Evolutionary conservation across 2,797 vertebrate genomes (phyloP), one percentile per base, ranked within the genome.

Genomic region (Buceros bicornis): DNA sequence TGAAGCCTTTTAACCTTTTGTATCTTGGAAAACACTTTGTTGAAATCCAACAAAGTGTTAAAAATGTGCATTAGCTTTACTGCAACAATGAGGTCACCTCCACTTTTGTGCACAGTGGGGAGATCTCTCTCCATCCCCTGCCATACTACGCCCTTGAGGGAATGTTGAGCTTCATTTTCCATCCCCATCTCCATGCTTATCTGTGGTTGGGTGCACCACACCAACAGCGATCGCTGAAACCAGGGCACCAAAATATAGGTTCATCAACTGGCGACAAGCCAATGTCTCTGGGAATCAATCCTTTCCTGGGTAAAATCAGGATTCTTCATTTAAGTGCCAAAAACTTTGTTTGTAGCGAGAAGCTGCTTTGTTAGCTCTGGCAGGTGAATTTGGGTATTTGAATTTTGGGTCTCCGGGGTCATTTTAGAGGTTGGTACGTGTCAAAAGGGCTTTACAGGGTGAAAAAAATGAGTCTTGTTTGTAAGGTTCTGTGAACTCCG

Each of bases 61-160:
- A 6, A 78, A 66, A 72, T 22, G 17, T 0, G 0, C 42, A 19
- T 10, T 0, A 1, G 11, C 40, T 37, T 45, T 45, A 11, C 19
- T 8, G 31, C 5, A 22, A 56, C 18, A 51, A 22, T 40, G 37
- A 40, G 37, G 37, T 40, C 37, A 40, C 37, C 37, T 40, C 37
- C 37, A 40, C 37, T 40, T 40, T 12, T 40, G 37, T 10, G 37
- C 12, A 40, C 37, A 40, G 37, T 40, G 12, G 37, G 37, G 37
- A 40, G 37, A 40, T 40, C 37, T 40, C 37, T 40, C 12, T 40
- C 37, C 37, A 48, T 33, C 9, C 60, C 37, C 37, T 61, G 61
- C 26, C 26, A 56, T 11, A 9, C 15, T 73, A 37, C 78, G 76
- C 1, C 48, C 50, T 6, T 33, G 40, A 15, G 53, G 7, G 16